Base-by-base conservation (phyloP, 2,113 vertebrate genomes). In the Lepus americanus region DNA sequence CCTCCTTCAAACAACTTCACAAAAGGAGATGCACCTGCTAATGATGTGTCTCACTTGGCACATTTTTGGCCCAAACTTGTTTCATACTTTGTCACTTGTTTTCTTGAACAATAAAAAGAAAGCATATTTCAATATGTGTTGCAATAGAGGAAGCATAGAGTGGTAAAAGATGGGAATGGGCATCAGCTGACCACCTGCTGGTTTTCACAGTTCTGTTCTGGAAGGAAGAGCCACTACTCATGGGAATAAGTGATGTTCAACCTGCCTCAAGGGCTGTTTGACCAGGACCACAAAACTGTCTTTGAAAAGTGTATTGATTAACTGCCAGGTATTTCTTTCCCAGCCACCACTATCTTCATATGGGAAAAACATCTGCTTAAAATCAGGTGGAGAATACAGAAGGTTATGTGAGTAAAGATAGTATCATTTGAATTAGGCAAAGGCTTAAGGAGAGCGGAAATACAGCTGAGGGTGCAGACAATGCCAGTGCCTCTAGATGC, bases 31-130 rank as follows among this genome's bases (percentile, higher is more conserved):
- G 2, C 39, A 19, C 9, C 12, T 9, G 39, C 77, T 5, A 27
- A 1, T 6, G 39, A 67, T 9, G 13, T 20, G 31, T 17, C 39
- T 95, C 81, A n/a, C n/a, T 31, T 78, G 81, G 67, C 74, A 70
- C 88, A 78, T 76, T 92, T 55, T 92, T 81, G 74, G 93, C 70
- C 90, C 17, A 6, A 4, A 3, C 69, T 19, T 11, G 13, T 17
- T 17, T 10, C 53, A 13, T 1, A 16, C 3, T 23, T 74, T 88
- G 14, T 11, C 29, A 17, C 79, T 36, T 51, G 82, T 95, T 64
- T 79, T 87, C 93, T 85, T 0, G 4, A 95, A 90, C 39, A 84
- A 29, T 80, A 92, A 95, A 90, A 88, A 83, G 85, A 93, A 95
- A 70, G 64, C 66, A 94, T 33, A 86, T 95, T 89, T 84, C 96